Evolutionary conservation across 2,888 invertebrate genomes (phyloP).

Genomic region (Oscheius sp.): DNA sequence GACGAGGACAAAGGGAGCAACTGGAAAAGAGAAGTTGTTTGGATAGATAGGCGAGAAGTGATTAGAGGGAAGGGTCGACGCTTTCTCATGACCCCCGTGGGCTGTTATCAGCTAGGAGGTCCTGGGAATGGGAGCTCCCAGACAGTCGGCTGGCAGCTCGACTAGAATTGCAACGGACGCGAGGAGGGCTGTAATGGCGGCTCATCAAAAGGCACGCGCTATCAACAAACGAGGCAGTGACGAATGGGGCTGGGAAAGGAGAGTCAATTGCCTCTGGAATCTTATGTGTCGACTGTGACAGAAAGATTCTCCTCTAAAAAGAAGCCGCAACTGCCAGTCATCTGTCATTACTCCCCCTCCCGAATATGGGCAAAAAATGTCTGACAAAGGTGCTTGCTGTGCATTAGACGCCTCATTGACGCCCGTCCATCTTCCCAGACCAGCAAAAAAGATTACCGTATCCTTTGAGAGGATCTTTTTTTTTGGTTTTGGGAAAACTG

Average conservation of each 20-base stretch:
- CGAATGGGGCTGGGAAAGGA: constrained; percentile 38
- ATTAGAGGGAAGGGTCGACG: not conserved
- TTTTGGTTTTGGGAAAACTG: not conserved
- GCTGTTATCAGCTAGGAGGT: constrained; percentile 4
- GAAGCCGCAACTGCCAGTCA: not conserved
- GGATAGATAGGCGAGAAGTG: too few species aligned
- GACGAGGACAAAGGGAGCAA: too few species aligned
- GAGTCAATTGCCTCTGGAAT: too few species aligned
- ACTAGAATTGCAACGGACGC: constrained; percentile 28
- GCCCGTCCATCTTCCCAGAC: constrained; percentile 3
- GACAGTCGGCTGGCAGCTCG: not conserved
- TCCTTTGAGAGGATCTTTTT: not conserved
- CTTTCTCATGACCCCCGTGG: constrained; percentile 23
- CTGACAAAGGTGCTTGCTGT: constrained; percentile 32
- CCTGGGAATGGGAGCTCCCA: constrained; percentile 14
- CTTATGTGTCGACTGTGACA: not conserved
- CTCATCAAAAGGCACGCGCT: constrained; percentile 38
- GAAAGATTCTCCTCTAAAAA: not conserved
- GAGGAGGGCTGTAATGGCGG: constrained; percentile 32
- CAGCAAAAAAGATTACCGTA: constrained; percentile 15
- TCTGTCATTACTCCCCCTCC: constrained; percentile 26
- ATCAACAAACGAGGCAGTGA: constrained; percentile 39
- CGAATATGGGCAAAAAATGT: constrained; percentile 16
- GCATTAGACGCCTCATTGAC: constrained; percentile 29
- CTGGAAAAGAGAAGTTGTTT: too few species aligned